A percentile compares a stretch with the other conserved stretches of the same genome.
These are phyloP conservation scores for Glyptemys insculpta DNA, from an alignment of 2,797 vertebrate genomes.

Conservation along the genomic window DNA sequence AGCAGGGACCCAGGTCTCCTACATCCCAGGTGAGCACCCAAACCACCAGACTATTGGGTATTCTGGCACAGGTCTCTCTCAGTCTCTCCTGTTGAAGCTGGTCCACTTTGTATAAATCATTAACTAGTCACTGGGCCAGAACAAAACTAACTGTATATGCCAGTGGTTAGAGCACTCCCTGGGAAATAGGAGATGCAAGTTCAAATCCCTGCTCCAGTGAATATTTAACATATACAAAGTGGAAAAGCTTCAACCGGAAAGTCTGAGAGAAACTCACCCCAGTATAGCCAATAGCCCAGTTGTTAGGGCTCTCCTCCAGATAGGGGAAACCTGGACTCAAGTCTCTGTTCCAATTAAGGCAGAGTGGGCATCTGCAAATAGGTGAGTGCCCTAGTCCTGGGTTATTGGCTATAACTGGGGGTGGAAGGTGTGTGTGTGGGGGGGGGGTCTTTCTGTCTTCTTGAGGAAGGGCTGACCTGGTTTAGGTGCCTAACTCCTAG, in stretches of 20 bases:
- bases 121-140: neutral
- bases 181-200: neutral
- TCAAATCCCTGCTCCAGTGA: neutral
- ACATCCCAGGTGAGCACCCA: neutral
- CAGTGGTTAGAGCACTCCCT: neutral
- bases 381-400: neutral
- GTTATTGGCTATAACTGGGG: neutral
- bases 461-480: too few relatives aligned
- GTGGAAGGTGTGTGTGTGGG: too few relatives aligned
- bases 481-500: too few relatives aligned
- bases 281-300: neutral
- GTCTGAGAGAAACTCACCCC: neutral
- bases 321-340: neutral
- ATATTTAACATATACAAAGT: neutral
- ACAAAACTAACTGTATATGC: neutral
- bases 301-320: neutral
- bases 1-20: neutral
- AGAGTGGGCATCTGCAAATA: too few relatives aligned
- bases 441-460: neutral
- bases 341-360: neutral
- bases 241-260: neutral
- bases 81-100: neutral
- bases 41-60: neutral
- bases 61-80: neutral
- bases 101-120: neutral